phyloP scores from a whole-genome alignment of 2,113 vertebrate genomes.

The Macrotus californicus region DNA sequence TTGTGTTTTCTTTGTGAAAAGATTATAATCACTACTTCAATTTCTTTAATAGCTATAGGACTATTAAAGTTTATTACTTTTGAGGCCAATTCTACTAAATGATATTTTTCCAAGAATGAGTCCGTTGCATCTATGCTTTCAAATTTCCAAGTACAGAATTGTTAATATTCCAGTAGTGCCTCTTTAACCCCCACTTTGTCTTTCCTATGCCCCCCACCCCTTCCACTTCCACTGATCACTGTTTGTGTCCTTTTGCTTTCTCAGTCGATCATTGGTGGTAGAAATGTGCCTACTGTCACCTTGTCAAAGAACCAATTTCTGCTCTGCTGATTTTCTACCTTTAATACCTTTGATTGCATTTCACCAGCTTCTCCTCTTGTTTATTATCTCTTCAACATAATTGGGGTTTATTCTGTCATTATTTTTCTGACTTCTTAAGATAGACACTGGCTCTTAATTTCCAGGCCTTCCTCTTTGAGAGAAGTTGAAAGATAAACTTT shows the following conservation, averaged over 20 bases:
- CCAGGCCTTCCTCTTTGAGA: not conserved
- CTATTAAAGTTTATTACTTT: not conserved
- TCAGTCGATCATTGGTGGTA: not conserved
- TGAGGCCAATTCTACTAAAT: not conserved
- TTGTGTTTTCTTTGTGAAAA: not conserved
- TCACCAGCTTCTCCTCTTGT: not conserved
- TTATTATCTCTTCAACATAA: not conserved
- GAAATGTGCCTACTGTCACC: not conserved
- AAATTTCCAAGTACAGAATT: not conserved
- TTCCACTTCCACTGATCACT: not conserved
- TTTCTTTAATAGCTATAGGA: not conserved
- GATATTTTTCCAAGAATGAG: not conserved
- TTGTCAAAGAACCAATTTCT: not conserved
- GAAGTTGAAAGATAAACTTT: constrained; percentile 4
- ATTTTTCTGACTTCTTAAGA: constrained; percentile 13
- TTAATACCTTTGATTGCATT: not conserved
- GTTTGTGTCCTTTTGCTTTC: not conserved
- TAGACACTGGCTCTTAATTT: not conserved
- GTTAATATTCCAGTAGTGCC: not conserved
- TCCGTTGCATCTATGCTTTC: not conserved
- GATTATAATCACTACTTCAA: not conserved
- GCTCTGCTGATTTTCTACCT: not conserved
- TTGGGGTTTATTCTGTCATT: not conserved
- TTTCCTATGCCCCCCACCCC: not conserved
- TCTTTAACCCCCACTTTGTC: not conserved